phyloP scores from a whole-genome alignment of 2,113 vertebrate genomes.

The Acanthochromis polyacanthus region DNA sequence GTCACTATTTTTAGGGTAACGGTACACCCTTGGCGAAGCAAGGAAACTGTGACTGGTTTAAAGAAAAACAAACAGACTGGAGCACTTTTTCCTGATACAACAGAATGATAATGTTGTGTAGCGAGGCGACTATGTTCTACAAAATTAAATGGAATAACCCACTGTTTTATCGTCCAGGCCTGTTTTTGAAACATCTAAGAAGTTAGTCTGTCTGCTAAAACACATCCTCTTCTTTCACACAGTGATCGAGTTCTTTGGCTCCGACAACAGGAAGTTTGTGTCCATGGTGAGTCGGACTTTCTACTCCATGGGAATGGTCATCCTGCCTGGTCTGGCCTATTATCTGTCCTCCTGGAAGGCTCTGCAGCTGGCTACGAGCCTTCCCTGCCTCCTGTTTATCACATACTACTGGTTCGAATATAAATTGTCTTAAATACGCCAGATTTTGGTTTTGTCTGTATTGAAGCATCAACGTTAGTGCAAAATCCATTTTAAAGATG shows the following conservation, averaged over 20 bases:
- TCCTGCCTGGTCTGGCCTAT: slow-evolving; percentile 46
- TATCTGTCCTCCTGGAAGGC: slow-evolving; percentile 41
- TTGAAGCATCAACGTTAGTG: background rate
- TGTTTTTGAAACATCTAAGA: too few species aligned
- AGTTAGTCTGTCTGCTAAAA: background rate
- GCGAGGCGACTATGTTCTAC: too few species aligned
- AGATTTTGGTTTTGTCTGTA: background rate
- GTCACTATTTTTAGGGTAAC: too few species aligned
- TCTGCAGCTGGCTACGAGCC: slow-evolving; percentile 44
- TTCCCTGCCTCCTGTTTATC: slow-evolving; percentile 49
- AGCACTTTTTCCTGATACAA: too few species aligned
- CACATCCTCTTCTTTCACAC: background rate
- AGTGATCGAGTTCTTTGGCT: slow-evolving; percentile 41
- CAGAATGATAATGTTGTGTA: too few species aligned
- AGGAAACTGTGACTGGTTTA: too few species aligned
- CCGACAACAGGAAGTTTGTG: slow-evolving; percentile 38
- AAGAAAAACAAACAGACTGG: too few species aligned
- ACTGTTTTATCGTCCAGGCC: too few species aligned
- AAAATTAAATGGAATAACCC: too few species aligned
- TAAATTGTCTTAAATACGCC: background rate
- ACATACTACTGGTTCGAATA: slow-evolving; percentile 33
- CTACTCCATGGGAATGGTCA: slow-evolving; percentile 34
- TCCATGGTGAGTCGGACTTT: slow-evolving; percentile 30
- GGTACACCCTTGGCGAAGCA: too few species aligned
- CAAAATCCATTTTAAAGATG: background rate